Conservation (phyloP, 2,113 vertebrate species). For the Cyprinodon tularosa region DNA sequence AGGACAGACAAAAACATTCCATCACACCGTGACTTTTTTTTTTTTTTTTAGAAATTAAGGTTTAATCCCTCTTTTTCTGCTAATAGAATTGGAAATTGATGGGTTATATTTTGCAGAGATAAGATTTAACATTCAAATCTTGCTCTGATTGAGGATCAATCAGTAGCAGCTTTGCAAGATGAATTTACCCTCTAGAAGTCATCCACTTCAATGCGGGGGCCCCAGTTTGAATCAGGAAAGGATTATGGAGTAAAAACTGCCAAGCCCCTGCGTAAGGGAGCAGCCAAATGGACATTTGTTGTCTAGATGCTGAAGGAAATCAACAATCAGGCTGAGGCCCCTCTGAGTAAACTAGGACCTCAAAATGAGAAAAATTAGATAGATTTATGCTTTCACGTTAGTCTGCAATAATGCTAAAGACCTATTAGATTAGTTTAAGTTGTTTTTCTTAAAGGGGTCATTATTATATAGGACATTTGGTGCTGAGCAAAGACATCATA, state of each 20-base stretch:
- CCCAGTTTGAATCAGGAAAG: too few species aligned
- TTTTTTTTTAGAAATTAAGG: neutral
- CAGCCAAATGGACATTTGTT: neutral
- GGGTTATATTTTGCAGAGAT: neutral
- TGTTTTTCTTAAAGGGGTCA: neutral
- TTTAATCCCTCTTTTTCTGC: neutral
- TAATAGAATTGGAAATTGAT: neutral
- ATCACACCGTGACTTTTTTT: neutral
- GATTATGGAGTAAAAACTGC: too few species aligned
- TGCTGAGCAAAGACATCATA: too few species aligned
- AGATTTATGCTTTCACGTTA: neutral
- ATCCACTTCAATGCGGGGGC: too few species aligned
- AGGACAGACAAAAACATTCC: neutral
- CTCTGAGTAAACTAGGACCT: neutral
- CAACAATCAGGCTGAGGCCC: neutral
- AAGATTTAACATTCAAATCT: neutral
- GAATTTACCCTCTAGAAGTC: too few species aligned
- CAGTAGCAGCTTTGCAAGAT: neutral
- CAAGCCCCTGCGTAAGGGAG: too few species aligned
- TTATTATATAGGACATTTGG: too few species aligned
- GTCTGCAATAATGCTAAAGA: neutral
- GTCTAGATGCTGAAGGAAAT: neutral
- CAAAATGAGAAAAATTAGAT: neutral
- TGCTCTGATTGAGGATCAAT: neutral
- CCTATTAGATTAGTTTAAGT: neutral